A percentile compares a stretch with the other conserved stretches of the same genome.
phyloP scores from a whole-genome alignment of 2,888 invertebrate species.

The Disparrhopalites patrizii region DNA sequence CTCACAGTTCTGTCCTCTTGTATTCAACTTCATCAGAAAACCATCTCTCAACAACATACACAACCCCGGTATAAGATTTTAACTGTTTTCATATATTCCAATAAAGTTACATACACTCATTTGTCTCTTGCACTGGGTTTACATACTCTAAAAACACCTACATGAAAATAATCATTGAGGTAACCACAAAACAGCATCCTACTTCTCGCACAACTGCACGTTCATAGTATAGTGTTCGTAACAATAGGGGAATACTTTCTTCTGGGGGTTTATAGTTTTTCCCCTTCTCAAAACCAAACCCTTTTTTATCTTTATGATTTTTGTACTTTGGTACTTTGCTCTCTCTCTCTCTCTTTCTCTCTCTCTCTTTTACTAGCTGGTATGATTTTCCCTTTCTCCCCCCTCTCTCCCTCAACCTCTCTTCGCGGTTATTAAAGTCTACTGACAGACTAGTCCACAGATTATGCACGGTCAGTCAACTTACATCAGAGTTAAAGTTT shows the following conservation, averaged over 20 bases:
- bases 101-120: too few relatives aligned
- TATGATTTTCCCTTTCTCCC: not conserved
- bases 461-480: constrained; percentile 23
- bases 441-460: constrained; percentile 7
- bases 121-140: too few relatives aligned
- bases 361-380: not conserved
- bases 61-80: too few relatives aligned
- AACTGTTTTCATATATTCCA: too few relatives aligned
- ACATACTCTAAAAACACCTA: too few relatives aligned
- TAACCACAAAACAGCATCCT: too few relatives aligned
- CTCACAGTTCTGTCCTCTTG: too few relatives aligned
- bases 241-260: constrained; percentile 11
- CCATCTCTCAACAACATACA: too few relatives aligned
- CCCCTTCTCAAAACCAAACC: constrained; percentile 14
- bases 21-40: too few relatives aligned
- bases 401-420: not conserved
- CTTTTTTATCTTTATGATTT: constrained; percentile 14
- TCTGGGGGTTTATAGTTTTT: constrained; percentile 12
- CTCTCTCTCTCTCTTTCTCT: constrained; percentile 2
- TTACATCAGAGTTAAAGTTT: constrained; percentile 11
- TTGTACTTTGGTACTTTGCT: constrained; percentile 15
- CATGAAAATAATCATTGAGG: too few relatives aligned
- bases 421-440: not conserved
- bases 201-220: too few relatives aligned
- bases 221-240: too few relatives aligned